Evolutionary conservation across 2,888 invertebrate species (phyloP).

Genomic region (Cordilura impudica): DNA sequence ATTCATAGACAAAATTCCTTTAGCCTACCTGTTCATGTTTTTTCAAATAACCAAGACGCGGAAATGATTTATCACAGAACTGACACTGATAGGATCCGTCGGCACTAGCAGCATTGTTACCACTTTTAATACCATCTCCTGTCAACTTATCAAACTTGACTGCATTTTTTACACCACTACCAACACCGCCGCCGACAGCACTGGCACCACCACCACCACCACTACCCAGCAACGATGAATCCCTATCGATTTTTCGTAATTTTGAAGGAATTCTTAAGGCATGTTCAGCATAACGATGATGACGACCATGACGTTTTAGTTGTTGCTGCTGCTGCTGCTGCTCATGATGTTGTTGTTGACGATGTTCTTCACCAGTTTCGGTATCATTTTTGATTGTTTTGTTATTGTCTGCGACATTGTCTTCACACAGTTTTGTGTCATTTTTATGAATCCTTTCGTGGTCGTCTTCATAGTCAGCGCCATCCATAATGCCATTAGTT

Average conservation of each 20-base stretch:
- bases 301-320: conserved; percentile 70
- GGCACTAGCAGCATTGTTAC: conserved; percentile 79
- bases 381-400: conserved; percentile 49
- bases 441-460: conserved; percentile 55
- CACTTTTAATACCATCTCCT: conserved; percentile 76
- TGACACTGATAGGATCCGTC: conserved; percentile 92
- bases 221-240: conserved; percentile 54
- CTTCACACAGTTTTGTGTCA: conserved; percentile 63
- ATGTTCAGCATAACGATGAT: conserved; percentile 70
- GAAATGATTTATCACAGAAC: conserved; percentile 94
- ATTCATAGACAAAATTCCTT: background rate
- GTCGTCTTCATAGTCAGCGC: conserved; percentile 47
- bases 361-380: conserved; percentile 60
- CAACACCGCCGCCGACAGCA: conserved; percentile 61
- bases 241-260: conserved; percentile 80
- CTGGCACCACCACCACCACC: conserved; percentile 63
- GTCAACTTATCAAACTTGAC: conserved; percentile 78
- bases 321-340: conserved; percentile 64
- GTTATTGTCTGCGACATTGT: conserved; percentile 48
- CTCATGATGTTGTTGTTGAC: conserved; percentile 51
- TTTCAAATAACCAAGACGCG: conserved; percentile 90
- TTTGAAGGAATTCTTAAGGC: conserved; percentile 75
- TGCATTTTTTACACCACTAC: conserved; percentile 79
- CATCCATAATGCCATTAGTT: conserved; percentile 52
- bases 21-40: conserved; percentile 92